Evolutionary conservation across 2,113 vertebrate species (phyloP).

Genomic region (Gopherus evgoodei): DNA sequence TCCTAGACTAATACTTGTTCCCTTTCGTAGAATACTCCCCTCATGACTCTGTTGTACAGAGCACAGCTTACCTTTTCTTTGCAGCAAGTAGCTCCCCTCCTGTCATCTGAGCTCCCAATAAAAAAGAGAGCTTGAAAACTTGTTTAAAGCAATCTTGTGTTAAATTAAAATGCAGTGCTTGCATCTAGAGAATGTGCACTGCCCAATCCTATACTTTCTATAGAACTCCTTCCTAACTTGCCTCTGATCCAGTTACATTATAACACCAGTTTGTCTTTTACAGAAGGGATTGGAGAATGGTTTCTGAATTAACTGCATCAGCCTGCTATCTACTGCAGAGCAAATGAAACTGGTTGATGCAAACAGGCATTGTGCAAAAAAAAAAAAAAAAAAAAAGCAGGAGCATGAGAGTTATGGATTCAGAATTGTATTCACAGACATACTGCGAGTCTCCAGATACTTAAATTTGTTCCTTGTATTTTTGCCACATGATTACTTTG

Average conservation of each 20-base stretch:
- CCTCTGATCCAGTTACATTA: not conserved
- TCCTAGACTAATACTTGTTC: not conserved
- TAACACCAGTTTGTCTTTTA: not conserved
- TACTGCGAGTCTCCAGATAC: not conserved
- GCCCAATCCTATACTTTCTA: not conserved
- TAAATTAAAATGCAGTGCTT: not conserved
- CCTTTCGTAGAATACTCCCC: not conserved
- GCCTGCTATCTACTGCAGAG: not conserved
- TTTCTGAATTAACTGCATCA: not conserved
- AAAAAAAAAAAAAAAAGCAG: not conserved
- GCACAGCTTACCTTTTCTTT: not conserved
- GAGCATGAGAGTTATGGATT: not conserved
- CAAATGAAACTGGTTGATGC: not conserved
- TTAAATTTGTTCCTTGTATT: not conserved
- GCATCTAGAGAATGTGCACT: not conserved
- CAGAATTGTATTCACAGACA: not conserved
- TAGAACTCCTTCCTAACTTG: not conserved
- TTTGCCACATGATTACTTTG: not conserved
- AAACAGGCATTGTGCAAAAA: not conserved
- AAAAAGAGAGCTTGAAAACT: not conserved
- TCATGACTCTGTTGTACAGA: not conserved
- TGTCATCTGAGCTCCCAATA: not conserved
- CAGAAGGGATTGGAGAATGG: not conserved
- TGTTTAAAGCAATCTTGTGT: not conserved
- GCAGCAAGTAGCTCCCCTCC: not conserved